These are phyloP conservation scores for Trematomus loennbergii DNA, from an alignment of 2,113 vertebrate genomes.

Conservation along the genomic window DNA sequence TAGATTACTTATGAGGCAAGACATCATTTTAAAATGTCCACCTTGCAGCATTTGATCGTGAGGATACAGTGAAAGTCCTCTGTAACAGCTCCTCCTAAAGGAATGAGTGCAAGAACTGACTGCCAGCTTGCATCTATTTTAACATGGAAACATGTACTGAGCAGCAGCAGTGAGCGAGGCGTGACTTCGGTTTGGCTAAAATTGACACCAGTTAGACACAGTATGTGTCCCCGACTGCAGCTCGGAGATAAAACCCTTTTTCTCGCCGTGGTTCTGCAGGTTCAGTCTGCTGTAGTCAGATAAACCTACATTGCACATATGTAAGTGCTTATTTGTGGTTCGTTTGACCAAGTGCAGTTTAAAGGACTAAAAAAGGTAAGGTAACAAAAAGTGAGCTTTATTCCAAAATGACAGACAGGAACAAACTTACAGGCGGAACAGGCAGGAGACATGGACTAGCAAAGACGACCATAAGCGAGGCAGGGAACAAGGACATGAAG, in stretches of 20 bases:
- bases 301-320: background rate
- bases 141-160: slow-evolving; percentile 31
- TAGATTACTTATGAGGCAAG: too few relatives aligned
- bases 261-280: slow-evolving; percentile 18
- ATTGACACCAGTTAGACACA: slow-evolving; percentile 34
- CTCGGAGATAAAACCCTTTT: slow-evolving; percentile 11
- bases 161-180: slow-evolving; percentile 38
- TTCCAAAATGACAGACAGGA: too few relatives aligned
- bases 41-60: background rate
- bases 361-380: too few relatives aligned
- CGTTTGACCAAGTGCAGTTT: background rate
- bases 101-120: slow-evolving; percentile 15
- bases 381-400: too few relatives aligned
- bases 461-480: too few relatives aligned
- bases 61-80: background rate
- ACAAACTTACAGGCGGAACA: too few relatives aligned
- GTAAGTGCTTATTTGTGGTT: background rate
- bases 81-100: background rate
- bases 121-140: slow-evolving; percentile 61
- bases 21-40: too few relatives aligned
- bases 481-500: too few relatives aligned
- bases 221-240: slow-evolving; percentile 16
- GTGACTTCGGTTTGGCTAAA: slow-evolving; percentile 54
- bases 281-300: slow-evolving; percentile 10
- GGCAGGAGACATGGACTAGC: too few relatives aligned